phyloP scores from a whole-genome alignment of 2,113 vertebrate genomes.

The Bombycilla garrulus region DNA sequence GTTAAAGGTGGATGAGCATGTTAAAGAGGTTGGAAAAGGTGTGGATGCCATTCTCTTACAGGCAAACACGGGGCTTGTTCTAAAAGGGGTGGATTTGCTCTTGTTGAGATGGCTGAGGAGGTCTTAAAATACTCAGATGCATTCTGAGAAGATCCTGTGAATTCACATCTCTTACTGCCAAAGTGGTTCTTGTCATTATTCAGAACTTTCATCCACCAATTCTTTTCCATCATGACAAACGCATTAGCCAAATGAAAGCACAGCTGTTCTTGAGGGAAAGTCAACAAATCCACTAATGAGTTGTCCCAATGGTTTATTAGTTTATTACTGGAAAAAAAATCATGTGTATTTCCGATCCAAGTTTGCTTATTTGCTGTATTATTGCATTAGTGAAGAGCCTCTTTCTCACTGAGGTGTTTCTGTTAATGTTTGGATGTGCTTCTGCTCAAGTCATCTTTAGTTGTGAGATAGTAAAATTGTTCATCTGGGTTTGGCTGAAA shows the following conservation, averaged over 20 bases:
- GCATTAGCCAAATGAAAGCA: background rate
- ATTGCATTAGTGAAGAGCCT: background rate
- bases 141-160: background rate
- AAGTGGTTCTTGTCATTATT: background rate
- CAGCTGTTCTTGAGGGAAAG: background rate
- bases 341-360: background rate
- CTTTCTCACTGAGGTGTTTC: background rate
- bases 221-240: background rate
- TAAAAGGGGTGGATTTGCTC: background rate
- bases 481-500: background rate
- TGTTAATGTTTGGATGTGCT: background rate
- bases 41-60: background rate
- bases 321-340: background rate
- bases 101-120: background rate
- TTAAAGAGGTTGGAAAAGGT: background rate
- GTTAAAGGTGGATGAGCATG: background rate
- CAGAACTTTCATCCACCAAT: background rate
- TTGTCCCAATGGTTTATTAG: background rate
- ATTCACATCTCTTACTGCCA: background rate
- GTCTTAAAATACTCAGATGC: background rate
- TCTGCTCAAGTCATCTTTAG: background rate
- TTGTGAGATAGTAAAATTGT: background rate
- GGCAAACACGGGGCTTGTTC: rapidly evolving
- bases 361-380: background rate
- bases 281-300: background rate